phyloP scores from a whole-genome alignment of 1,140 invertebrate genomes.

The Cydia fagiglandana region DNA sequence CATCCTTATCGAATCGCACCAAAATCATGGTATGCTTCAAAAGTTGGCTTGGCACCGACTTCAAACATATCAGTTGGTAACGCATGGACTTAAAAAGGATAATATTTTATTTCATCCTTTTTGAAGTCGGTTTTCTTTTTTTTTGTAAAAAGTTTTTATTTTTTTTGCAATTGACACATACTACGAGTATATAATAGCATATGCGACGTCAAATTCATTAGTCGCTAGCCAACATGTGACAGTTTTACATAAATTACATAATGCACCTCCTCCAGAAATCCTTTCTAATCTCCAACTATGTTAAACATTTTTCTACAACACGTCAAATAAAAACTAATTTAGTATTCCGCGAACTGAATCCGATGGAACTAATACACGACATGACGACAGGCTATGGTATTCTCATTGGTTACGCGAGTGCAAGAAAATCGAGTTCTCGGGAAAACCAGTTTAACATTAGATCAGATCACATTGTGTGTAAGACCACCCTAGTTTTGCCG shows the following conservation, averaged over 20 bases:
- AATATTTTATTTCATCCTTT: too few relatives aligned
- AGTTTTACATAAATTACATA: constrained; percentile 10
- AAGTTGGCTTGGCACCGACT: too few relatives aligned
- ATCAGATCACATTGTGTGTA: background rate
- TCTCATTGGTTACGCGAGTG: background rate
- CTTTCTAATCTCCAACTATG: constrained; percentile 6
- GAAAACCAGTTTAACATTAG: background rate
- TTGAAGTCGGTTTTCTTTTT: too few relatives aligned
- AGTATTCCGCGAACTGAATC: constrained; percentile 12
- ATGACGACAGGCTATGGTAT: constrained; percentile 2
- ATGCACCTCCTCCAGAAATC: background rate
- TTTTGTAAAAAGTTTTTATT: too few relatives aligned
- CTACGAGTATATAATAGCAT: background rate
- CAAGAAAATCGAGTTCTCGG: background rate
- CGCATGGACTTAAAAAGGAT: too few relatives aligned
- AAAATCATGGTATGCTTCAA: too few relatives aligned
- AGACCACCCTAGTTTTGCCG: background rate
- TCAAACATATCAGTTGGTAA: too few relatives aligned
- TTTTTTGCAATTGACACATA: too few relatives aligned
- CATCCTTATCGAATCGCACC: too few relatives aligned
- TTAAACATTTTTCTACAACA: constrained; percentile 21
- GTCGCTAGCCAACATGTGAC: background rate
- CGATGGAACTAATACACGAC: constrained; percentile 2
- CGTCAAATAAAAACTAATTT: constrained; percentile 25
- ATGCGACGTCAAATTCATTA: background rate